Conservation (phyloP, 2,888 invertebrate genomes). For the Tineola bisselliella region DNA sequence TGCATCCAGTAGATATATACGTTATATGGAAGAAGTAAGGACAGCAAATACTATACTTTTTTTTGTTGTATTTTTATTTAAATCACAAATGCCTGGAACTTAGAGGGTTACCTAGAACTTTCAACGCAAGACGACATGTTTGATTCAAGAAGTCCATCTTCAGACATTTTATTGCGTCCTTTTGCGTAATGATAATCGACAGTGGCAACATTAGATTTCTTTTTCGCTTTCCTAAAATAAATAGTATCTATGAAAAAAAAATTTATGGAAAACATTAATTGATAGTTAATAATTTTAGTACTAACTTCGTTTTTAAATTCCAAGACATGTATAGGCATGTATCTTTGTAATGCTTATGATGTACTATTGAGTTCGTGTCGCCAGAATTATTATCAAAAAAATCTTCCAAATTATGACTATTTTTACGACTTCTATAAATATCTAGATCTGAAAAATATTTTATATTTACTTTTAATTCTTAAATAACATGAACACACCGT, state of each 20-base stretch:
- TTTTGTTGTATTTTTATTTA: no score
- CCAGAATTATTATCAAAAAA: slow-evolving; percentile 32
- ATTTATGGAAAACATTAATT: no score
- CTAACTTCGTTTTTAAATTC: slow-evolving; percentile 48
- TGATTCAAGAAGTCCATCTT: slow-evolving; percentile 19
- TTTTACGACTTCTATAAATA: neutral
- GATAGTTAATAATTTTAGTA: no score
- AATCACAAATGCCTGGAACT: no score
- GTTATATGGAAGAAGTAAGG: no score
- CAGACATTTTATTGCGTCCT: neutral
- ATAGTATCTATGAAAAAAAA: no score
- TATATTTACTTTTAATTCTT: neutral
- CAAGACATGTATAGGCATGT: slow-evolving; percentile 41
- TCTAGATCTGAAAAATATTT: slow-evolving; percentile 33
- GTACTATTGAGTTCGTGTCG: slow-evolving; percentile 23
- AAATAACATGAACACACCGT: no score
- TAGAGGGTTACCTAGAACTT: slow-evolving; percentile 37
- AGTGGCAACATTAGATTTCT: slow-evolving; percentile 36
- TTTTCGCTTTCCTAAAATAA: slow-evolving; percentile 33
- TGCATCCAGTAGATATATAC: no score
- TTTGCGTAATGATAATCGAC: slow-evolving; percentile 25
- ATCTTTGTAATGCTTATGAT: neutral
- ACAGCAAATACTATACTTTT: no score
- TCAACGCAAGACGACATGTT: slow-evolving; percentile 39
- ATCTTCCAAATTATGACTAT: neutral